phyloP scores from a whole-genome alignment of 2,113 vertebrate species.

The Sclerurus mexicanus region DNA sequence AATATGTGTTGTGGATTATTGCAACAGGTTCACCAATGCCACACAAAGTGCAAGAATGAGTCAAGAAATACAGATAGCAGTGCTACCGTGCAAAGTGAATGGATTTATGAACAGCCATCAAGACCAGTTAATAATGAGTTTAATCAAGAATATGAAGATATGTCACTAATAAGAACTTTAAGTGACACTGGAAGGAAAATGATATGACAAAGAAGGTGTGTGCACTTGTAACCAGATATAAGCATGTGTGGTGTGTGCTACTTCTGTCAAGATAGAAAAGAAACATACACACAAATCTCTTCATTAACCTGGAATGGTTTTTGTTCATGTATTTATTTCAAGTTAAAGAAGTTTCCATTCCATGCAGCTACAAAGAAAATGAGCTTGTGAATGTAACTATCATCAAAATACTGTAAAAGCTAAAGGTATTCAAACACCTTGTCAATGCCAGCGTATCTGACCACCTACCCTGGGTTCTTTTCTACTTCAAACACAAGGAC shows the following conservation, averaged over 20 bases:
- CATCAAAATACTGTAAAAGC: not conserved
- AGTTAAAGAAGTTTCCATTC: not conserved
- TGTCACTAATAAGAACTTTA: not conserved
- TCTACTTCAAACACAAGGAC: not conserved
- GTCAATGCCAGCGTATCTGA: not conserved
- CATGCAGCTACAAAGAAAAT: not conserved
- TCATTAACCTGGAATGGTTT: not conserved
- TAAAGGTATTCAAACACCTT: not conserved
- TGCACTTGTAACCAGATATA: not conserved
- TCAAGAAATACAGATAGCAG: not conserved
- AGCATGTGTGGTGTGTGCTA: not conserved
- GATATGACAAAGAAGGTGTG: not conserved
- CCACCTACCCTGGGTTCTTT: not conserved
- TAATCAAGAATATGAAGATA: slow-evolving; percentile 11
- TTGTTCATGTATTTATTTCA: not conserved
- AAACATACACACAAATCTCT: not conserved
- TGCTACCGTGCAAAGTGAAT: not conserved
- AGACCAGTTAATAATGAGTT: not conserved
- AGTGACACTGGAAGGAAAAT: not conserved
- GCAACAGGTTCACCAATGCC: not conserved
- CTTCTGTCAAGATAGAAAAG: not conserved
- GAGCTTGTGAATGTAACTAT: not conserved
- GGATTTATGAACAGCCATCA: not conserved
- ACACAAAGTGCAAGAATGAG: not conserved
- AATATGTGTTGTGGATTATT: not conserved